Evolutionary conservation across 2,888 invertebrate genomes (phyloP), one percentile per base, ranked within the genome.

Genomic region (Steinernema hermaphroditum): DNA sequence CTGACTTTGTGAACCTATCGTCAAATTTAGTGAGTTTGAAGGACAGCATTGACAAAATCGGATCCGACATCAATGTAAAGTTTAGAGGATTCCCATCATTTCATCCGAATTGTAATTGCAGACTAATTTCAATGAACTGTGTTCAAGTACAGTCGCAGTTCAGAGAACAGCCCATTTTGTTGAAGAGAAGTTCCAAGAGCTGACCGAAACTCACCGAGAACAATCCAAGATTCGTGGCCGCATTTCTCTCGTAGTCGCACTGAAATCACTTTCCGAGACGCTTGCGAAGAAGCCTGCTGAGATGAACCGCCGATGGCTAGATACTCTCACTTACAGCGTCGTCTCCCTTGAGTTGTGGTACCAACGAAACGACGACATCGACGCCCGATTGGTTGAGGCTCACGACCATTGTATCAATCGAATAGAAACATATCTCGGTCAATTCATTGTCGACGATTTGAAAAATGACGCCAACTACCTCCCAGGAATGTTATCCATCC

Each of bases 1-100:
- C 94, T 1, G 95, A 96, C 87, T 97, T 97, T 89, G 95, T 97
- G 6, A 95, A 94, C 89, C 89, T 98, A 62, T 96, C 96, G 4
- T 94, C 94, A 62, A 95, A 95, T 87, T 90, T 97, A 80, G 94
- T 89, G 78, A 82, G 82, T 54, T 74, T 86, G 22, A 79, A 84
- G 37, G 81, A 82, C 4, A 77, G 79, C 12, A 76, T 86, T 29
- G 82, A 80, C 75, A 85, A 85, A 71, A 79, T 86, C 22, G 77
- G 79, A 8, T 71, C 75, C 44, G 81, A 85, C 70, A 72, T 82
- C 8, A 72, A 54, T 44, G 78, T 76, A 72, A 32, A n/a, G n/a
- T n/a, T n/a, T n/a, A n/a, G n/a, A n/a, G n/a, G n/a, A n/a, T n/a
- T n/a, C n/a, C n/a, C n/a, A 22, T n/a, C 22, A 22, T 12, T 50